phyloP scores from a whole-genome alignment of 2,888 invertebrate genomes.

The Brenthis ino region DNA sequence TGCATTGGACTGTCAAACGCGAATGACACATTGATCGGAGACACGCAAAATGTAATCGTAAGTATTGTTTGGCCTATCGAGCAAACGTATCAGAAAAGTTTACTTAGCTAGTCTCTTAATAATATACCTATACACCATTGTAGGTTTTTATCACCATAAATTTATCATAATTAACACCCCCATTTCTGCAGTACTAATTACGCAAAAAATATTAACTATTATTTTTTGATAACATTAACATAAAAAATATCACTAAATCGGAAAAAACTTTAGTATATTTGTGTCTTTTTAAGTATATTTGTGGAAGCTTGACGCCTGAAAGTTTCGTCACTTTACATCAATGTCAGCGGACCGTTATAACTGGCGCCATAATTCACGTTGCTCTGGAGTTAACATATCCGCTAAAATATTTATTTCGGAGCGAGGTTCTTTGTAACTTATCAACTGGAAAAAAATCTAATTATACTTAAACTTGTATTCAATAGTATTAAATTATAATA shows the following conservation, averaged over 20 bases:
- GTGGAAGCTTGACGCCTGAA: constrained; percentile 22
- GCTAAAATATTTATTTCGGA: constrained; percentile 52
- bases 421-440: constrained; percentile 39
- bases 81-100: constrained; percentile 6
- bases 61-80: background rate
- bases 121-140: too few species aligned
- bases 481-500: background rate
- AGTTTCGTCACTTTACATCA: constrained; percentile 40
- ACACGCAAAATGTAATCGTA: constrained; percentile 33
- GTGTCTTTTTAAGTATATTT: background rate
- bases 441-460: background rate
- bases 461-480: background rate
- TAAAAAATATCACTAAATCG: too few species aligned
- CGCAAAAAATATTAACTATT: too few species aligned
- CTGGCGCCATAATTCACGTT: constrained; percentile 57
- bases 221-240: too few species aligned
- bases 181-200: too few species aligned
- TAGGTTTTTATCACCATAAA: too few species aligned
- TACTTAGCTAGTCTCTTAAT: background rate
- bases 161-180: too few species aligned
- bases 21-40: constrained; percentile 35
- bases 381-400: constrained; percentile 52
- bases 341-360: constrained; percentile 49
- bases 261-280: too few species aligned
- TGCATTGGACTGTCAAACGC: constrained; percentile 32